Percentiles rank a stretch among this genome's conserved stretches.
These are phyloP conservation scores for Periphyllus acericola DNA, from an alignment of 2,888 invertebrate genomes.

Conservation along the genomic window DNA sequence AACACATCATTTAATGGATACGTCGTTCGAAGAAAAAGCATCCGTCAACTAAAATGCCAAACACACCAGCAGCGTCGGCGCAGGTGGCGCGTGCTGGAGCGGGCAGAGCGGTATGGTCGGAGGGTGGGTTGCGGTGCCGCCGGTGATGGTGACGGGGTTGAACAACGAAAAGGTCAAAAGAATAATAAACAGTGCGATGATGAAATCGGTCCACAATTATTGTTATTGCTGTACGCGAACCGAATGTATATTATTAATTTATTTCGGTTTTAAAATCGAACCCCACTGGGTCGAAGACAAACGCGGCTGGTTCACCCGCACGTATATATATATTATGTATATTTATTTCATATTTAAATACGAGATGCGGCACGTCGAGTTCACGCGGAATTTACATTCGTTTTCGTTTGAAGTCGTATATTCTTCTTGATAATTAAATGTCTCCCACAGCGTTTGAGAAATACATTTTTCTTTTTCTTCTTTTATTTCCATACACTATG, in stretches of 20 bases:
- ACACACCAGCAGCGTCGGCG: not conserved
- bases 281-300: not conserved
- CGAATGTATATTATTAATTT: conserved; percentile 8
- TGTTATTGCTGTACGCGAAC: not conserved
- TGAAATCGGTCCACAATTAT: not conserved
- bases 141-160: not conserved
- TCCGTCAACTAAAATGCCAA: conserved; percentile 33
- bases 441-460: conserved; percentile 15
- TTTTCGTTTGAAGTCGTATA: conserved; percentile 55
- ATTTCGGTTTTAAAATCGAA: conserved; percentile 11
- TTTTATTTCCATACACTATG: not conserved
- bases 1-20: conserved; percentile 34
- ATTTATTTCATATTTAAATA: conserved; percentile 31
- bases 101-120: not conserved
- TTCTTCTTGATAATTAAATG: conserved; percentile 45
- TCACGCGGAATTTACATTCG: conserved; percentile 37
- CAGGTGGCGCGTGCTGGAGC: not conserved
- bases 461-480: conserved; percentile 30
- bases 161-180: not conserved
- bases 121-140: not conserved
- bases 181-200: conserved; percentile 11
- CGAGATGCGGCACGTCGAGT: not conserved
- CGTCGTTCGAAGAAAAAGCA: conserved; percentile 11
- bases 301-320: no score
- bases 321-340: not conserved